Conservation (phyloP, 2,113 vertebrate species). For the Leptobrachium leishanense region DNA sequence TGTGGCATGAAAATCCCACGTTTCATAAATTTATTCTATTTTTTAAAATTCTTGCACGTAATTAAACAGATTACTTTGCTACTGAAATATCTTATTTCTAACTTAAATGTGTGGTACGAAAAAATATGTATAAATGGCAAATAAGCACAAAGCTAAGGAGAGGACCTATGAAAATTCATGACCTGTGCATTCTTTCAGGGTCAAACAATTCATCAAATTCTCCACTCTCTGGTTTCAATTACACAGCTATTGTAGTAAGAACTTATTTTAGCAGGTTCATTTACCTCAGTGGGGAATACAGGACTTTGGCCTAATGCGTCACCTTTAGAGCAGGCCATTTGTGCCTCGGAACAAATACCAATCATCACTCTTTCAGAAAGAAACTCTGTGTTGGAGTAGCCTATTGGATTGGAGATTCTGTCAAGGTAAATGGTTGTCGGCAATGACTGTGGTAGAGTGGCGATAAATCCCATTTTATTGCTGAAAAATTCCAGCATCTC, state of each 20-base stretch:
- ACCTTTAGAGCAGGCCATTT: constrained; percentile 79
- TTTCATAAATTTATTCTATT: no score
- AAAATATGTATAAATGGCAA: constrained; percentile 65
- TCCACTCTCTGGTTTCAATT: constrained; percentile 99
- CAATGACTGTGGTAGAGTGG: constrained; percentile 92
- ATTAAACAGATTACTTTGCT: no score
- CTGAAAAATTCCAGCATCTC: constrained; percentile 96
- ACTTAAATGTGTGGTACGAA: neutral
- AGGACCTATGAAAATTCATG: constrained; percentile 91
- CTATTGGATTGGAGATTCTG: constrained; percentile 78
- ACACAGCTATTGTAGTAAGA: constrained; percentile 92
- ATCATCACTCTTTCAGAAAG: constrained; percentile 73
- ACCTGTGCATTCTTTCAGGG: constrained; percentile 95
- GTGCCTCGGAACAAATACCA: constrained; percentile 84
- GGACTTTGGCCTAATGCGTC: constrained; percentile 81
- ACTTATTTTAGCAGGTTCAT: constrained; percentile 99
- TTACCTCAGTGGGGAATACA: constrained; percentile 93
- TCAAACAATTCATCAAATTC: constrained; percentile 99
- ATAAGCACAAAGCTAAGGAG: constrained; percentile 63
- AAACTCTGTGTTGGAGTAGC: constrained; percentile 69
- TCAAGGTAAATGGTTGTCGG: constrained; percentile 80
- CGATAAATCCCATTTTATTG: constrained; percentile 99
- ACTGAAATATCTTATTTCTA: no score
- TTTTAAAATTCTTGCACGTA: no score
- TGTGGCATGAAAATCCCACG: no score